Evolutionary conservation across 1,140 invertebrate species (phyloP).

Genomic region (Ceratoteleas bidentatus): DNA sequence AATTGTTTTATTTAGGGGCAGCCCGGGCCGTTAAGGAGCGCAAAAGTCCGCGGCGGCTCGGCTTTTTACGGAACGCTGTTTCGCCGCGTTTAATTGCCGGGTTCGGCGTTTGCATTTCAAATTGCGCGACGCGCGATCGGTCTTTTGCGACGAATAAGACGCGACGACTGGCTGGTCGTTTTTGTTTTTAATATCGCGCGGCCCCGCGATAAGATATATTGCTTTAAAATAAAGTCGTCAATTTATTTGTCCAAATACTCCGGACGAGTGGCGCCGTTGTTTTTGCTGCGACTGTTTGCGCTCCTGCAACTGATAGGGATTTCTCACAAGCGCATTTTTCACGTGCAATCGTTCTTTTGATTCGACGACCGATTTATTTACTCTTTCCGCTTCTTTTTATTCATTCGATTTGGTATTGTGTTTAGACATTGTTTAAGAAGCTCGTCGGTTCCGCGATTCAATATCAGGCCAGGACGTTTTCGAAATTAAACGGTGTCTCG

Average conservation of each 20-base stretch:
- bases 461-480: too few relatives aligned
- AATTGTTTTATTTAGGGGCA: conserved; percentile 36
- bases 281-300: conserved; percentile 25
- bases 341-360: too few relatives aligned
- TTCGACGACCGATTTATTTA: too few relatives aligned
- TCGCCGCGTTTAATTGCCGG: conserved; percentile 21
- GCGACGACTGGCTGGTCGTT: conserved; percentile 19
- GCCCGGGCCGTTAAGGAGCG: conserved; percentile 4
- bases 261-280: conserved; percentile 4
- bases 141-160: conserved; percentile 24
- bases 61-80: conserved; percentile 13
- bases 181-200: conserved; percentile 48
- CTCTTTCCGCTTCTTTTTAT: too few relatives aligned
- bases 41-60: background rate
- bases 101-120: conserved; percentile 26
- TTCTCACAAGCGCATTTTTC: background rate
- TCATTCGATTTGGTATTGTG: too few relatives aligned
- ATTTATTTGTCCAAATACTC: conserved; percentile 30
- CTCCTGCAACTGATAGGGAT: conserved; percentile 9
- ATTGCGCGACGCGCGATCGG: conserved; percentile 12
- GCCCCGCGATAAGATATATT: conserved; percentile 41
- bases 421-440: too few relatives aligned
- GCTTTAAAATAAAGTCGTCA: conserved; percentile 28
- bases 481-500: too few relatives aligned
- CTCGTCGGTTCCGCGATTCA: too few relatives aligned